These are phyloP conservation scores for Dryobotodes eremita DNA, from an alignment of 2,888 invertebrate genomes.

Conservation along the genomic window DNA sequence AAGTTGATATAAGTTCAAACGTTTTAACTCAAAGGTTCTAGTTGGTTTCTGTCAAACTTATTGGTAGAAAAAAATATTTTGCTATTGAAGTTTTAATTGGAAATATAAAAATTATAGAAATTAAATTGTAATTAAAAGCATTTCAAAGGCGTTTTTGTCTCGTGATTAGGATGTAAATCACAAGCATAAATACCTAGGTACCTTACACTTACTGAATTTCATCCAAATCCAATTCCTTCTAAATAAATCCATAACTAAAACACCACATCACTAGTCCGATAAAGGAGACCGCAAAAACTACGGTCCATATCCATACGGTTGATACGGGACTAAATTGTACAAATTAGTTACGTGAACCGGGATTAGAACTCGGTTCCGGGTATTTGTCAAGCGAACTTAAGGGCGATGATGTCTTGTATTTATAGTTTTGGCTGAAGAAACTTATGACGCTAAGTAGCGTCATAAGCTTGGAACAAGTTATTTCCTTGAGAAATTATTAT, in stretches of 20 bases:
- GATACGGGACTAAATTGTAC: slow-evolving; percentile 75
- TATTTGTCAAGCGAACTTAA: slow-evolving; percentile 59
- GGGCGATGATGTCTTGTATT: slow-evolving; percentile 17
- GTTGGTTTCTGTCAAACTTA: not conserved
- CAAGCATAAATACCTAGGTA: too few relatives aligned
- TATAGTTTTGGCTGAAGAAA: slow-evolving; percentile 36
- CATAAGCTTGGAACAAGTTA: not conserved
- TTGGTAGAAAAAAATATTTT: not conserved
- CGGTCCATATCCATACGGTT: slow-evolving; percentile 71
- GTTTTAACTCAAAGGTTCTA: not conserved
- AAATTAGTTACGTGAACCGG: slow-evolving; percentile 73
- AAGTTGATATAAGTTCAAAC: not conserved
- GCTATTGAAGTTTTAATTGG: not conserved
- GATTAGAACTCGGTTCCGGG: slow-evolving; percentile 56
- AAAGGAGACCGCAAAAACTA: slow-evolving; percentile 76
- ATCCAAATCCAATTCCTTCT: not conserved
- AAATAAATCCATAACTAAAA: slow-evolving; percentile 22
- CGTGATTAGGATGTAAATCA: not conserved
- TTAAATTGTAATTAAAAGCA: not conserved
- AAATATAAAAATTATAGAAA: not conserved
- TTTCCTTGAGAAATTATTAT: too few relatives aligned
- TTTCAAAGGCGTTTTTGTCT: not conserved
- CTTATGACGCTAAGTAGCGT: slow-evolving; percentile 3
- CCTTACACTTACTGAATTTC: too few relatives aligned
- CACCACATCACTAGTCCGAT: slow-evolving; percentile 61